phyloP scores from a whole-genome alignment of 64 coral and sea anemone genomes.

The Trachythela sp. region DNA sequence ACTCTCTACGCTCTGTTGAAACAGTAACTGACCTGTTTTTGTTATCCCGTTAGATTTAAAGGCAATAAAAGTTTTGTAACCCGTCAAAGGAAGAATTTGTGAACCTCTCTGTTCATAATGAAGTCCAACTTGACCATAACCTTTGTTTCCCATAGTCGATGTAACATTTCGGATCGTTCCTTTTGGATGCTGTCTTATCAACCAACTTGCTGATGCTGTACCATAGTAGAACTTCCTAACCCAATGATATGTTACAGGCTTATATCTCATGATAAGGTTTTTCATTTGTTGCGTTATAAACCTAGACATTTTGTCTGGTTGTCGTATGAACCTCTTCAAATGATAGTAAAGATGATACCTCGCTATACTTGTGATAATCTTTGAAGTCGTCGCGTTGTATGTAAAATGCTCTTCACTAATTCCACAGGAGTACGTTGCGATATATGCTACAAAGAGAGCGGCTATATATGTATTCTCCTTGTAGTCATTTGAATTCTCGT shows the following conservation, averaged over 20 bases:
- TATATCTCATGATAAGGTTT: not conserved
- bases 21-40: not conserved
- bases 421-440: not conserved
- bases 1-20: not conserved
- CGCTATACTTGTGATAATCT: not conserved
- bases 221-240: not conserved
- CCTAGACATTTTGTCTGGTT: not conserved
- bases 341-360: not conserved
- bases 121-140: too few relatives aligned
- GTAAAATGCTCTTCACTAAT: not conserved
- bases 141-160: too few relatives aligned
- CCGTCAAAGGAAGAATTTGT: too few relatives aligned
- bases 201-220: not conserved
- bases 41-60: not conserved
- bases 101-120: too few relatives aligned
- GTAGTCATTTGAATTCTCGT: not conserved
- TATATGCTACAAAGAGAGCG: too few relatives aligned
- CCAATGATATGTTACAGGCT: not conserved
- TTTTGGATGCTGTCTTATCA: too few relatives aligned
- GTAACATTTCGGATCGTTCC: too few relatives aligned
- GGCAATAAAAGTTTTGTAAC: not conserved
- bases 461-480: too few relatives aligned
- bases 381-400: not conserved
- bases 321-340: not conserved
- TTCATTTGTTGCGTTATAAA: not conserved